phyloP scores from a whole-genome alignment of 2,113 vertebrate genomes.

The Otocyon megalotis region DNA sequence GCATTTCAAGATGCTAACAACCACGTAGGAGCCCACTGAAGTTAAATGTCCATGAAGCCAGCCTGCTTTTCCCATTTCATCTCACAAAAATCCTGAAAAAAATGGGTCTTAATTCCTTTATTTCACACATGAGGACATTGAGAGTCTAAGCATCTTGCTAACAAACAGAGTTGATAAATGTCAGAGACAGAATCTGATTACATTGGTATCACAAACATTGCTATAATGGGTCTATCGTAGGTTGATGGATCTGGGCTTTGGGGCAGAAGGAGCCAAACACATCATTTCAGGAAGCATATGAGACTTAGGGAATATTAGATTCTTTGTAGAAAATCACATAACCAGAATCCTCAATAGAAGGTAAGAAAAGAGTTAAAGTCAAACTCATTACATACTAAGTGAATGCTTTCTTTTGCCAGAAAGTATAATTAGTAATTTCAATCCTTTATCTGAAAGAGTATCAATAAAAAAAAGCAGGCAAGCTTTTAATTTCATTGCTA shows the following conservation, averaged over 20 bases:
- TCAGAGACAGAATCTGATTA: not conserved
- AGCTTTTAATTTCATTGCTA: not conserved
- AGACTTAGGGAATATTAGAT: not conserved
- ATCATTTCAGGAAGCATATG: not conserved
- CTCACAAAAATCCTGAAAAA: not conserved
- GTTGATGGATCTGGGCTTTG: not conserved
- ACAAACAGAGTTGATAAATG: not conserved
- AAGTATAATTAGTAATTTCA: not conserved
- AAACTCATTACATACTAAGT: too few relatives aligned
- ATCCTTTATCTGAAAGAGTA: constrained; percentile 26
- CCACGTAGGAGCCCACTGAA: not conserved
- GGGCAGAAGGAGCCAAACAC: not conserved
- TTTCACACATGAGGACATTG: not conserved
- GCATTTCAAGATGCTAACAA: not conserved
- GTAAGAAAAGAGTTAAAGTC: not conserved
- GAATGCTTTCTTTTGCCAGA: not conserved
- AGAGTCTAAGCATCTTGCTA: not conserved
- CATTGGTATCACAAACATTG: not conserved
- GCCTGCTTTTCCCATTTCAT: not conserved
- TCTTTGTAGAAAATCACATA: not conserved
- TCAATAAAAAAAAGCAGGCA: not conserved
- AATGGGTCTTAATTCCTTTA: not conserved
- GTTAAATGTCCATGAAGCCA: fast-evolving
- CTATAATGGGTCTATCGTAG: not conserved
- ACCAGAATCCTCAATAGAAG: not conserved